Percentiles rank a stretch among this genome's conserved stretches.
Conservation (phyloP, 2,888 invertebrate genomes). For the Bimastos eiseni region DNA sequence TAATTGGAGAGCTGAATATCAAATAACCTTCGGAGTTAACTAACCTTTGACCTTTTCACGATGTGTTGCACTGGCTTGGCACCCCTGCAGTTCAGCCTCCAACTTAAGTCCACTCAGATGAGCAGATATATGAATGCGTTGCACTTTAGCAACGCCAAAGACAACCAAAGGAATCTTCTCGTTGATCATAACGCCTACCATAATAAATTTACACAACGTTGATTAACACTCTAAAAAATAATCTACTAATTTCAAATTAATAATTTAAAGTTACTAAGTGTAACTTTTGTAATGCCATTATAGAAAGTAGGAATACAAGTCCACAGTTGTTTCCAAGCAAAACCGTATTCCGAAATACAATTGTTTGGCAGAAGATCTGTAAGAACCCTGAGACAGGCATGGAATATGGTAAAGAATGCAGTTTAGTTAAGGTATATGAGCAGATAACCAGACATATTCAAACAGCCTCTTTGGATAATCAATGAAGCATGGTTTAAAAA, state of each 20-base stretch:
- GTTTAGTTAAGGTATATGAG: neutral
- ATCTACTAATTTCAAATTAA: neutral
- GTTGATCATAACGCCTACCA: slow-evolving; percentile 56
- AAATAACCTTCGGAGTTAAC: neutral
- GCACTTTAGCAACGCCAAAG: slow-evolving; percentile 84
- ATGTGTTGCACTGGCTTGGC: slow-evolving; percentile 87
- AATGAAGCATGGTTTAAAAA: neutral
- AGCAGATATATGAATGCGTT: slow-evolving; percentile 68
- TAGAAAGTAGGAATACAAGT: neutral
- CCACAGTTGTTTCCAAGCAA: neutral
- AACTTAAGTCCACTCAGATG: slow-evolving; percentile 89
- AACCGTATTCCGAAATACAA: neutral
- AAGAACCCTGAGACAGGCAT: neutral
- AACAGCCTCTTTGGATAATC: neutral
- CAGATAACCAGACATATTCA: neutral
- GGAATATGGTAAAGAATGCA: neutral
- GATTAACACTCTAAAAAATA: neutral
- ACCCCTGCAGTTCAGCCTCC: slow-evolving; percentile 88
- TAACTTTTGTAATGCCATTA: neutral
- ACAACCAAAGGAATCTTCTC: slow-evolving; percentile 67
- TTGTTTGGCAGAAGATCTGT: neutral
- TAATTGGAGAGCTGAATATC: neutral
- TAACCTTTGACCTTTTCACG: slow-evolving; percentile 72
- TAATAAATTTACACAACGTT: neutral
- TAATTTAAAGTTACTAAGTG: neutral